Conservation (phyloP, 2,113 vertebrate genomes). For the Nycticorax nycticorax region DNA sequence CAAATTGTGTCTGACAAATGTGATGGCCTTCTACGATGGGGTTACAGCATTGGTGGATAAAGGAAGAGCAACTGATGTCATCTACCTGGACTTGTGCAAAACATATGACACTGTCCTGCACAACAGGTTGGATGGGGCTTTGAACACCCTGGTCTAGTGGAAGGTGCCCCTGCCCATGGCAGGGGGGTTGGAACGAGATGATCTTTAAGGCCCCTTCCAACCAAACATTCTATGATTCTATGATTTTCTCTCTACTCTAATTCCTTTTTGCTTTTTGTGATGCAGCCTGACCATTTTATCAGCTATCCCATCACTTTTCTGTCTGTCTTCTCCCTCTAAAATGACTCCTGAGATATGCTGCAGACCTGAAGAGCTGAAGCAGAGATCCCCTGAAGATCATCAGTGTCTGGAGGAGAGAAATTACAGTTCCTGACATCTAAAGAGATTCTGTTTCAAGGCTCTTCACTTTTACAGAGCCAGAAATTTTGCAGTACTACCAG, state of each 20-base stretch:
- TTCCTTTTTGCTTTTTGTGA: background rate
- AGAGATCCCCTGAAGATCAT: background rate
- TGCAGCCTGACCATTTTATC: conserved; percentile 7
- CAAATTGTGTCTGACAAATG: too few species aligned
- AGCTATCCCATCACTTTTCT: background rate
- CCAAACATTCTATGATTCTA: background rate
- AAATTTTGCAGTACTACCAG: background rate
- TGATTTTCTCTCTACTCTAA: background rate
- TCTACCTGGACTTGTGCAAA: too few species aligned
- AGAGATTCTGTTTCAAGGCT: background rate
- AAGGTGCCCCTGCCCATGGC: too few species aligned
- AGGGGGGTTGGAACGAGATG: too few species aligned
- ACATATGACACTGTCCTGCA: too few species aligned
- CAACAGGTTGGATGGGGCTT: too few species aligned
- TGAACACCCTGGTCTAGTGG: too few species aligned
- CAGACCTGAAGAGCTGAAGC: background rate
- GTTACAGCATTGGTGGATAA: too few species aligned
- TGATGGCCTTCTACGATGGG: too few species aligned
- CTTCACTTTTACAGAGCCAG: background rate
- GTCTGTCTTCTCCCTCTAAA: background rate
- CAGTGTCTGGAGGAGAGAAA: background rate
- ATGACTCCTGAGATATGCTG: background rate
- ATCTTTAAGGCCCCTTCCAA: too few species aligned
- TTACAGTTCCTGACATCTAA: background rate
- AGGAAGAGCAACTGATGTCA: too few species aligned